Evolutionary conservation across 2,113 vertebrate species (phyloP), one percentile per base, ranked within the genome.

Genomic region (Corythaixoides concolor): DNA sequence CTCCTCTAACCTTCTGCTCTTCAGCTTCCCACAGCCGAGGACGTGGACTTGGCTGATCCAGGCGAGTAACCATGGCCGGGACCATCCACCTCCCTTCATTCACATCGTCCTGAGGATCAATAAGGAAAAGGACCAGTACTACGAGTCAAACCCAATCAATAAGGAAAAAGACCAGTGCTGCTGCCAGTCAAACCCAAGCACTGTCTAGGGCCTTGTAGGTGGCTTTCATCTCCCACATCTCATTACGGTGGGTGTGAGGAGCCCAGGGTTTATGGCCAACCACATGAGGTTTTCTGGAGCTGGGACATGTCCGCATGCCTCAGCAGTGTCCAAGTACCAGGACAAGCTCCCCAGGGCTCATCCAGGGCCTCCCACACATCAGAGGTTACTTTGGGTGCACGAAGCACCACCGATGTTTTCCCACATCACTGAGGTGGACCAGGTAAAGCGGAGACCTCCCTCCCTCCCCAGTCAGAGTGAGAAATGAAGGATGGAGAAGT

Each of bases 251-350:
- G 21, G 26, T 69, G 23, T 20, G 59, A 69, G 60, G 33, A 88
- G 15, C 17, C 9, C 69, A 60, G 28, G 8, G 41, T 60, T 77
- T 85, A 28, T 58, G 47, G 45, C 6, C 68, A 95, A 5, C 22
- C 2, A 0, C 35, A 10, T 5, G 6, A 12, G 15, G 1, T 19
- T 68, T 81, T 68, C 2, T 5, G n/a, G 39, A 87, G 28, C 24
- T 87, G 32, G 19, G 59, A 59, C n/a, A 49, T 45, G 23, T 45
- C 68, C 37, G 89, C 52, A 41, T 55, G 18, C 14, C 30, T 87
- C 35, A 58, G 60, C 3, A 1, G 11, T 21, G 26, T 27, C 52
- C 53, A 63, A 16, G 20, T 35, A 33, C 9, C 17, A 67, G 33
- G 52, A 53, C 47, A 23, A 79, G 22, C 11, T 77, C 35, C 27